Percentiles rank a stretch among this genome's conserved stretches.
Evolutionary conservation across 2,888 invertebrate genomes (phyloP).

Genomic region (Chymomyza procnemis): DNA sequence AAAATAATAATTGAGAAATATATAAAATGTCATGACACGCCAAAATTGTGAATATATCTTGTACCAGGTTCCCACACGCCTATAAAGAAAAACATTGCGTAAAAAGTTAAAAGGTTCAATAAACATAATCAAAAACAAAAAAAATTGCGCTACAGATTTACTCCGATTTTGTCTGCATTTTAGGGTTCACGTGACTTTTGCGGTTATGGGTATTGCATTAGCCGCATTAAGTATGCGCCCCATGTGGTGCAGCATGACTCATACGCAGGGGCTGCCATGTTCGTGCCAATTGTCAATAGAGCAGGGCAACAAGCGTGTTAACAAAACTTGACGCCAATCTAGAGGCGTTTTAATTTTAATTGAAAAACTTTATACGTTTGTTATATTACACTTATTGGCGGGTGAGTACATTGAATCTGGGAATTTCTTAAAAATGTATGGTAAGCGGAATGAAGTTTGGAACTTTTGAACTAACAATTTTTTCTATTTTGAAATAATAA

Average conservation of each 20-base stretch:
- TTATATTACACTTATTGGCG: constrained; percentile 17
- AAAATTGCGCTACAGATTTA: background rate
- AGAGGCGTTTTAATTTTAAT: constrained; percentile 47
- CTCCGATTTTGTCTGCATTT: background rate
- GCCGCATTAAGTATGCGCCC: background rate
- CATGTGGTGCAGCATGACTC: constrained; percentile 39
- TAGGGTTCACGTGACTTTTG: background rate
- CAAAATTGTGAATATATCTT: background rate
- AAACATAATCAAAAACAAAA: background rate
- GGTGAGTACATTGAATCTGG: background rate
- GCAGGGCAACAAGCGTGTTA: constrained; percentile 41
- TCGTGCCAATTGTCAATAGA: constrained; percentile 49
- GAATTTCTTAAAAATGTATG: too few relatives aligned
- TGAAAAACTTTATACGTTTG: constrained; percentile 25
- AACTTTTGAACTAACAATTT: background rate
- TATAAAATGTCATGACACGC: constrained; percentile 4
- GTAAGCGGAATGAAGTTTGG: too few relatives aligned
- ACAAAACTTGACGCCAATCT: constrained; percentile 30
- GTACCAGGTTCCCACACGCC: background rate
- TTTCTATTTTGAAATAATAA: background rate
- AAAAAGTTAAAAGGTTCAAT: background rate
- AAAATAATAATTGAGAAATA: background rate
- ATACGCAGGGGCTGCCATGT: constrained; percentile 15
- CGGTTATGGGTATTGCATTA: background rate
- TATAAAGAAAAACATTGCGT: background rate